Base-by-base conservation (phyloP, 2,113 vertebrate genomes). In the Opisthocomus hoazin region DNA sequence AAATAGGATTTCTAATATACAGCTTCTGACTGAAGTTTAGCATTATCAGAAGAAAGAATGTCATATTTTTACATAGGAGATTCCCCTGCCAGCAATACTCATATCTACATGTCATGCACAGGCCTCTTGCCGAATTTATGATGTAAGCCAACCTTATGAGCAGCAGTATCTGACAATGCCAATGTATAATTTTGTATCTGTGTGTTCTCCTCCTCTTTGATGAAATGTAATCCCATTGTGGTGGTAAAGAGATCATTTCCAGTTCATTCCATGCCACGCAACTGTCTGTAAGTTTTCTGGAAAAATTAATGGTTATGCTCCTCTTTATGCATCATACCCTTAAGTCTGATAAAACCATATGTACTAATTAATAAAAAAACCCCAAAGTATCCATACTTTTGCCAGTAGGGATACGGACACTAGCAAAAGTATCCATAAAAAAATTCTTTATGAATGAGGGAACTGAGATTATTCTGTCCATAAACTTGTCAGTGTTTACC, bases 51-150 rank as follows among this genome's bases (percentile, higher is more conserved):
- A 61, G 19, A 57, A 70, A 88, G n/a, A 82, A 61, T 4, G 13
- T 19, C 6, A n/a, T 30, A 37, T 34, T 58, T 66, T 78, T 43
- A 50, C 27, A 50, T 2, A 50, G 20, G 34, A 56, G 6, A 1
- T 30, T 88, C 45, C 9, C 24, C 26, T 69, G 20, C 36, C 64
- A 74, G 30, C 19, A 64, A 24, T 61, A 48, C 23, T 43, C 4
- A 22, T 29, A 51, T 17, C 41, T 39, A 27, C 11, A 37, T 46
- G 20, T 37, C 63, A 58, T 0, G 0, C 43, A 60, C 13, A 68
- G 41, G 27, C 18, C 34, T 70, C 32, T 63, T 50, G 48, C 12
- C 14, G n/a, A 11, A 60, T 58, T 23, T 53, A 27, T 65, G 39
- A 8, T 29, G 36, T 54, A 46, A 36, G 26, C 15, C 74, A 84